These are phyloP conservation scores for Tetragnatha montana DNA, from an alignment of 2,888 invertebrate genomes.

Conservation along the genomic window DNA sequence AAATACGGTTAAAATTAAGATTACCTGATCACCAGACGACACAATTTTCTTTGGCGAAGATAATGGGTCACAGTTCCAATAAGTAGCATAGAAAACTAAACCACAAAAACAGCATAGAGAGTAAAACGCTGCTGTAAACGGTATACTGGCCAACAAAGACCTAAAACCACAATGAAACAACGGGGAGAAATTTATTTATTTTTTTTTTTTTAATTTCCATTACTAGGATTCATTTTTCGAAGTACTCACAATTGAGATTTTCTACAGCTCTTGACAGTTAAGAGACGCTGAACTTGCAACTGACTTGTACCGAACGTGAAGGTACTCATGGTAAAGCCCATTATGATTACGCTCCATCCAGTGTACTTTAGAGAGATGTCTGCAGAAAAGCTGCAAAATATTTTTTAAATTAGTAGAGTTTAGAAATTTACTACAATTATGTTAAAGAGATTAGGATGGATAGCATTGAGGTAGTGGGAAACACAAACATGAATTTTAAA, in stretches of 20 bases:
- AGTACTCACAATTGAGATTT: neutral
- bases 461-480: too few species aligned
- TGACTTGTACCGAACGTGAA: neutral
- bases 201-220: neutral
- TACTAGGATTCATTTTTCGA: neutral
- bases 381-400: neutral
- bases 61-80: constrained; percentile 2
- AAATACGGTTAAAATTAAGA: too few species aligned
- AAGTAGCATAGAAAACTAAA: constrained; percentile 3
- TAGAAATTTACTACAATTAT: too few species aligned
- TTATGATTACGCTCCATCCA: neutral
- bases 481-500: too few species aligned
- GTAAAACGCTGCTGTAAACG: neutral
- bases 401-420: too few species aligned
- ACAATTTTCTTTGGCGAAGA: neutral
- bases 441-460: too few species aligned
- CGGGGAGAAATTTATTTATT: neutral
- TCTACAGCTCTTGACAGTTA: neutral
- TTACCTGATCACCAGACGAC: constrained; percentile 26
- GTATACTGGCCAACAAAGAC: neutral
- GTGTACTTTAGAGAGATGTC: neutral
- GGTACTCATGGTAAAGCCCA: neutral
- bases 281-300: neutral
- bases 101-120: neutral
- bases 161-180: neutral